A percentile compares a stretch with the other conserved stretches of the same genome.
Conservation (phyloP, 2,113 vertebrate species). For the Eclectus roratus region DNA sequence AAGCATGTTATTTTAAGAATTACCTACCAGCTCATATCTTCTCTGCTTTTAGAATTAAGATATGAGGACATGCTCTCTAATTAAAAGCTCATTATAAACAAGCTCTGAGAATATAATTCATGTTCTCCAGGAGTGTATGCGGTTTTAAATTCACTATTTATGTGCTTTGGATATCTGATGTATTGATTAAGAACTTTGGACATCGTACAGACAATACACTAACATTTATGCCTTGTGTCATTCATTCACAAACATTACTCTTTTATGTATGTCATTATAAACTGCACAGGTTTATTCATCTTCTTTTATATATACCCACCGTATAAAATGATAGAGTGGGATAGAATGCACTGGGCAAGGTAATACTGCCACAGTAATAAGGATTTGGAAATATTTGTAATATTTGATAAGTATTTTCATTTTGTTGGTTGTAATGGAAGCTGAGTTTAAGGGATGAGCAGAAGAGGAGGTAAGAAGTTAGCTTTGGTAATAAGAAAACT, state of each 20-base stretch:
- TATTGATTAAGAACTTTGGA: neutral
- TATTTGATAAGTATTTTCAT: neutral
- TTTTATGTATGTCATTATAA: neutral
- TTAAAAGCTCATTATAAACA: conserved; percentile 30
- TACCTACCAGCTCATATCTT: neutral
- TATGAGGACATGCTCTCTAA: conserved; percentile 29
- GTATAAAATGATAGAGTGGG: neutral
- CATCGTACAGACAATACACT: neutral
- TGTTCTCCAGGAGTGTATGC: neutral
- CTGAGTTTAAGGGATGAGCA: neutral
- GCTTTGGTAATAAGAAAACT: neutral
- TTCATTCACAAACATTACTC: neutral
- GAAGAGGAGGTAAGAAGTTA: neutral
- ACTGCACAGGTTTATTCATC: neutral
- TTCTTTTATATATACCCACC: neutral
- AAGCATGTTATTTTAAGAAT: conserved; percentile 28
- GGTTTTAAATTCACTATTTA: neutral
- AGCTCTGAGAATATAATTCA: conserved; percentile 15
- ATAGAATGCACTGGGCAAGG: neutral
- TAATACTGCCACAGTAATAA: neutral
- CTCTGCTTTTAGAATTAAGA: conserved; percentile 13
- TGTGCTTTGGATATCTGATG: neutral
- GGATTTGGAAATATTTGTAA: neutral
- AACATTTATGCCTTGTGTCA: neutral
- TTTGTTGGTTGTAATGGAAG: neutral